Evolutionary conservation across 2,888 invertebrate genomes (phyloP), one percentile per base, ranked within the genome.

Genomic region (Tetanocera ferruginea): DNA sequence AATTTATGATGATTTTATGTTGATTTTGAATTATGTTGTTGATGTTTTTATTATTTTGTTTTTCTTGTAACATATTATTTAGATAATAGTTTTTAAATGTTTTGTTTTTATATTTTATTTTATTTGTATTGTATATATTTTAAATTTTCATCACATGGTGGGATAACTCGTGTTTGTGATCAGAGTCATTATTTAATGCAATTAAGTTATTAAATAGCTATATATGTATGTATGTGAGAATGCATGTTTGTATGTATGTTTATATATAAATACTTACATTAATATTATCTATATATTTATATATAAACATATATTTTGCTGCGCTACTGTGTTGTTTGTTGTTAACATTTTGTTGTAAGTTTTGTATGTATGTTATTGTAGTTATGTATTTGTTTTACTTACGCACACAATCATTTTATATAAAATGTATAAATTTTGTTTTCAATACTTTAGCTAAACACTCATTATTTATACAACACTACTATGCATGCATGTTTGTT

Each of bases 91-190:
- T 51, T n/a, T 17, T 60, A 25, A 31, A 52, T 75, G 49, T 51
- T 64, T 57, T 60, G 19, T 37, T 67, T 67, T 76, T 49, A 11
- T 31, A n/a, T 55, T 14, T 69, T 69, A 14, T 17, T 55, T 76
- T 69, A n/a, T 76, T 23, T 76, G 17, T 25, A 25, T 64, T 52
- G 71, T 76, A 55, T 49, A 71, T 74, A 75, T 76, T 51, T 78
- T 75, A 60, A 74, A 78, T 72, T 70, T 82, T 83, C 85, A 86
- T 86, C 85, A 86, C 85, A 86, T 86, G 86, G 86, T 86, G 86
- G 86, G 86, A 86, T 85, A 86, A 85, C 84, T 86, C 84, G 85
- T 85, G 83, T 83, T 84, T 83, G 82, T 84, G 83, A 83, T 84
- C 84, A 84, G 84, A 84, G 83, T 84, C 83, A 81, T 83, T 82